Evolutionary conservation across 2,113 vertebrate species (phyloP).

Genomic region (Agapornis roseicollis): DNA sequence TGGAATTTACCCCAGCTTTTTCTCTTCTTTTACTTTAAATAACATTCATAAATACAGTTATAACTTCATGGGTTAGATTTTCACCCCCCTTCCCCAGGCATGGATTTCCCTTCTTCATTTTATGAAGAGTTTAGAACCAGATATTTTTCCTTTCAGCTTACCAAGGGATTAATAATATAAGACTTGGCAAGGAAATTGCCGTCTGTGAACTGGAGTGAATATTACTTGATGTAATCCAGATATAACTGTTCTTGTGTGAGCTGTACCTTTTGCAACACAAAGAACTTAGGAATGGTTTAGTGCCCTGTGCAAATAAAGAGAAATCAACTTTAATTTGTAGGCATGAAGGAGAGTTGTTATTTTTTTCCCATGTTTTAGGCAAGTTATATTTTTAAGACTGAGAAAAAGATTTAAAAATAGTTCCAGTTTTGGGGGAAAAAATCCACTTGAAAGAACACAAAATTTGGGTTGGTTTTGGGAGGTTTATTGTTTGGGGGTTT

Average conservation of each 20-base stretch:
- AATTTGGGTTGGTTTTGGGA: neutral
- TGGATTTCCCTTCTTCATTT: constrained; percentile 34
- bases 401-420: constrained; percentile 51
- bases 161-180: constrained; percentile 65
- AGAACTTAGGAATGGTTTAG: neutral
- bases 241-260: constrained; percentile 15
- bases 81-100: neutral
- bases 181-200: constrained; percentile 60
- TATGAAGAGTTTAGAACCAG: constrained; percentile 51
- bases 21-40: neutral
- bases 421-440: neutral
- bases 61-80: neutral
- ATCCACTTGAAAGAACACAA: constrained; percentile 10
- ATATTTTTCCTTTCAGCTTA: constrained; percentile 57
- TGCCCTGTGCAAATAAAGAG: neutral
- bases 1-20: neutral
- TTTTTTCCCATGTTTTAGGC: neutral
- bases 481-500: neutral
- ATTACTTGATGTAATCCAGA: constrained; percentile 62
- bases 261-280: neutral
- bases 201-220: constrained; percentile 42
- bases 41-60: neutral
- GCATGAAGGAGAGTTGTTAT: neutral
- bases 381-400: constrained; percentile 23
- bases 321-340: constrained; percentile 4